phyloP scores from a whole-genome alignment of 2,113 vertebrate genomes.

The Myiagra hebetior region DNA sequence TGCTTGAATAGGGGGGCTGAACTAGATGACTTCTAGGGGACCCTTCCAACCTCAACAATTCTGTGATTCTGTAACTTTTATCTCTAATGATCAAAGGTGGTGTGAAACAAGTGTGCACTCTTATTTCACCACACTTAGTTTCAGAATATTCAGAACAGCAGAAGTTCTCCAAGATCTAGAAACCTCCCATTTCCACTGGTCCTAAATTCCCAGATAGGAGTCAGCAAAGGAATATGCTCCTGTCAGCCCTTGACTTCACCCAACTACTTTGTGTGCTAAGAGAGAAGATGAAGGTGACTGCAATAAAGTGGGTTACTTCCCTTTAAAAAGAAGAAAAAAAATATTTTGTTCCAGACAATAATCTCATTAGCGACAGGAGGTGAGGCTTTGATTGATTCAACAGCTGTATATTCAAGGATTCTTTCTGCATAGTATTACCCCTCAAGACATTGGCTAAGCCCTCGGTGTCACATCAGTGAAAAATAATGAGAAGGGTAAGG shows the following conservation, averaged over 20 bases:
- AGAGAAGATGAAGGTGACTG: not conserved
- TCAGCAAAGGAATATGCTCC: not conserved
- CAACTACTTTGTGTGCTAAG: not conserved
- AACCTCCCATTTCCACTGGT: not conserved
- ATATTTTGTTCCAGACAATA: not conserved
- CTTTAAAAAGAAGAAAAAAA: not conserved
- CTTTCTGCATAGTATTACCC: not conserved
- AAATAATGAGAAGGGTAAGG: not conserved
- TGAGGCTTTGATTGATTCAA: not conserved
- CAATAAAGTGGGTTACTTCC: not conserved
- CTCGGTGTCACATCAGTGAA: not conserved
- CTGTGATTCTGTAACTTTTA: not conserved
- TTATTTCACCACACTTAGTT: not conserved
- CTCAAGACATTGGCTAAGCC: not conserved
- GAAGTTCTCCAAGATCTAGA: not conserved
- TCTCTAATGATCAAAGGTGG: not conserved
- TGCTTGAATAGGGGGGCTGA: fast-evolving
- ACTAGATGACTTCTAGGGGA: not conserved
- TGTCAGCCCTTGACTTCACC: not conserved
- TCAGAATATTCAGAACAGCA: not conserved
- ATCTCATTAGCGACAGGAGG: not conserved
- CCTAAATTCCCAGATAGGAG: not conserved
- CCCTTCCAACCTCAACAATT: not conserved
- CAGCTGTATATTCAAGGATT: not conserved
- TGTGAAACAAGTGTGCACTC: not conserved